Conservation (phyloP, 1,140 invertebrate species). For the Agrilus planipennis region DNA sequence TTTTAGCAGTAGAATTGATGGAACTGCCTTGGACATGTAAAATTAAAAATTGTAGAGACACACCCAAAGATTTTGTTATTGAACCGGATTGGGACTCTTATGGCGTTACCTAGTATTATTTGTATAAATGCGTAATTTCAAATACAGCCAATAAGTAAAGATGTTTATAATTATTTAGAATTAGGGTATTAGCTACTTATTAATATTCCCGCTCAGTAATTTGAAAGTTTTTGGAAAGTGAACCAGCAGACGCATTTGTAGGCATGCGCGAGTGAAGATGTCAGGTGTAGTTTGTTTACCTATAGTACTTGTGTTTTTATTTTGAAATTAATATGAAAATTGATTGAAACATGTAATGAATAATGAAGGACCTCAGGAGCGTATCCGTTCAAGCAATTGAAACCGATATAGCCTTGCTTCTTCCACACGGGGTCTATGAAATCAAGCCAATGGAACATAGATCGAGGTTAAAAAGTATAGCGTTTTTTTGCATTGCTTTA, state of each 20-base stretch:
- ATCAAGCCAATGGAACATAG: slow-evolving; percentile 63
- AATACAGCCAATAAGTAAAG: too few relatives aligned
- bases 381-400: slow-evolving; percentile 60
- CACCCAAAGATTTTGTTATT: slow-evolving; percentile 26
- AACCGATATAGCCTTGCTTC: slow-evolving; percentile 59
- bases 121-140: too few relatives aligned
- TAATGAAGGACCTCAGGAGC: slow-evolving; percentile 46
- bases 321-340: too few relatives aligned
- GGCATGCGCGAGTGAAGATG: too few relatives aligned
- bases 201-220: too few relatives aligned
- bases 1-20: slow-evolving; percentile 17
- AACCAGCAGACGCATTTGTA: too few relatives aligned
- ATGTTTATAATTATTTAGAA: too few relatives aligned
- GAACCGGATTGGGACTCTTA: slow-evolving; percentile 28
- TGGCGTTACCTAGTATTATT: too few relatives aligned
- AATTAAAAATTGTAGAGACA: slow-evolving; percentile 16
- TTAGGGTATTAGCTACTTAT: too few relatives aligned
- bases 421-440: slow-evolving; percentile 56
- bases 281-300: too few relatives aligned
- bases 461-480: slow-evolving; percentile 59
- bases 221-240: too few relatives aligned
- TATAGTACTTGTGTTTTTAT: too few relatives aligned
- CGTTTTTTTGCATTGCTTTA: slow-evolving; percentile 63
- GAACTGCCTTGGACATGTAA: slow-evolving; percentile 22
- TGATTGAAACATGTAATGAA: slow-evolving; percentile 15